A percentile compares a stretch with the other conserved stretches of the same genome.
phyloP scores from a whole-genome alignment of 2,888 invertebrate genomes.

The Meloe dianella region DNA sequence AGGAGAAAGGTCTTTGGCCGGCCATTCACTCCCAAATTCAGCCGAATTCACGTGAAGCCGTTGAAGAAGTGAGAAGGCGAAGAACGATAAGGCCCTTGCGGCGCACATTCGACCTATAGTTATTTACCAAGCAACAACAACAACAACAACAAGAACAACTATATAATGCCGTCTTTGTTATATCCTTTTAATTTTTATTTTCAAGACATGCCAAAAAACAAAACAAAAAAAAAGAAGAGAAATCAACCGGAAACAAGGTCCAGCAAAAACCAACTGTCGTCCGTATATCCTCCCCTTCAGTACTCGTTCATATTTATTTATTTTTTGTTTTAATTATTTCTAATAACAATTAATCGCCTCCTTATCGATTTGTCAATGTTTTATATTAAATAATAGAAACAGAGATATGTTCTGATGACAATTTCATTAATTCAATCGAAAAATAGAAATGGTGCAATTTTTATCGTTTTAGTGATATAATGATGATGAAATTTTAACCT shows the following conservation, averaged over 20 bases:
- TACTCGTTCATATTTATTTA: too few species aligned
- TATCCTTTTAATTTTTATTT: slow-evolving; percentile 1
- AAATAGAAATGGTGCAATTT: neutral
- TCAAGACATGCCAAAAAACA: neutral
- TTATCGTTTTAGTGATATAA: neutral
- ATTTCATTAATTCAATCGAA: neutral
- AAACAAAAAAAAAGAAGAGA: slow-evolving; percentile 23
- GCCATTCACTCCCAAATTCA: slow-evolving; percentile 56
- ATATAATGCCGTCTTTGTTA: slow-evolving; percentile 7
- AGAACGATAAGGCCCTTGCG: slow-evolving; percentile 43
- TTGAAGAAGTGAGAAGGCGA: slow-evolving; percentile 25
- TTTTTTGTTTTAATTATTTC: too few species aligned
- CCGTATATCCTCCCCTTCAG: too few species aligned
- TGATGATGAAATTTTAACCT: neutral
- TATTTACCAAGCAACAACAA: slow-evolving; percentile 14
- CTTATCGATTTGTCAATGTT: slow-evolving; percentile 8
- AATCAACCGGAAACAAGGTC: slow-evolving; percentile 43
- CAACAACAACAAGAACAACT: too few species aligned
- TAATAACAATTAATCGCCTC: too few species aligned
- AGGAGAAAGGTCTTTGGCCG: slow-evolving; percentile 55
- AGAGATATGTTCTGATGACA: neutral
- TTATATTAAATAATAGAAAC: neutral
- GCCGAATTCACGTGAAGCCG: slow-evolving; percentile 15
- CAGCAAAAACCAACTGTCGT: slow-evolving; percentile 35
- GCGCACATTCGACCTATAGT: slow-evolving; percentile 30